Base-by-base conservation (phyloP, 2,888 invertebrate species). In the Eristalinus sepulchralis region DNA sequence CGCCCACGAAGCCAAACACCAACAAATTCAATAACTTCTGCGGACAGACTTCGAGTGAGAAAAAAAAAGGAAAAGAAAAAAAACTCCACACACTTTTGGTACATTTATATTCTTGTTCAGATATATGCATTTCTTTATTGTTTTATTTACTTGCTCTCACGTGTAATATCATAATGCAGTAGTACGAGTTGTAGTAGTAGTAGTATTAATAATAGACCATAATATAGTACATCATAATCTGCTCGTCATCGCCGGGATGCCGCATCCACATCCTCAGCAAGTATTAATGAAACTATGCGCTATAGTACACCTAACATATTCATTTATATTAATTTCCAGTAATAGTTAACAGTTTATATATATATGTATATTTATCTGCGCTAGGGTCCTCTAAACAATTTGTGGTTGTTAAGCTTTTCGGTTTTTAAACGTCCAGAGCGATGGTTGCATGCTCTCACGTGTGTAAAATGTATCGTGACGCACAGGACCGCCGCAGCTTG, bases 131-230 rank as follows among this genome's bases (percentile, higher is more conserved):
- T 79, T 79, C 20, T 63, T 60, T 83, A 72, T 59, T 72, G 17
- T 60, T 81, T 79, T 68, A 53, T 57, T 17, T 83, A 39, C 77
- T 80, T 39, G 57, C 77, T 72, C 73, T 70, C 36, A 66, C 78
- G 64, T 77, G 55, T 83, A 77, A 81, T 85, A 81, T 81, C 76
- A 77, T 81, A 80, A 66, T 83, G 71, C 68, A 81, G 80, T 77
- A 72, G 83, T 84, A 27, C 27, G 27, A 27, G 27, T 27, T 68
- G 68, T 80, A 62, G 11, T 67, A 70, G 57, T 31, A 39, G 39
- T 47, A 27, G 39, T 57, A 24, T 57, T 57, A 57, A 57, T 82
- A 68, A 82, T 84, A 77, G 17, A 47, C n/a, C 47, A 70, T 85
- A 73, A 70, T 85, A 78, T 85, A 81, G 68, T 85, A 85, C 85